Conservation (phyloP, 2,113 vertebrate species). For the Peromyscus leucopus region DNA sequence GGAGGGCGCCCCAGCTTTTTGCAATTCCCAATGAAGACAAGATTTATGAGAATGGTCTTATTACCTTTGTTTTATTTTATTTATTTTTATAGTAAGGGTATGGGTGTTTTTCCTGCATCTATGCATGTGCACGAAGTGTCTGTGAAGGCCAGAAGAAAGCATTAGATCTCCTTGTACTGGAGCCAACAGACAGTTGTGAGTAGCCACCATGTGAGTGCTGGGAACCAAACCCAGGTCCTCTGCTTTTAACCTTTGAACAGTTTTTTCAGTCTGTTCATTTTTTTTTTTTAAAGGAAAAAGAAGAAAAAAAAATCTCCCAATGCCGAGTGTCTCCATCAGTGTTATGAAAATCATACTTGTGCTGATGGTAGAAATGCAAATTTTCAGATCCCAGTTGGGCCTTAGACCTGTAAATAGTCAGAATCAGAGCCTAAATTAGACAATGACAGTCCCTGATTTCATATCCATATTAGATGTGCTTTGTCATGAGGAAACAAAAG, state of each 20-base stretch:
- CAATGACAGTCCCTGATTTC: constrained; percentile 71
- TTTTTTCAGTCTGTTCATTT: background rate
- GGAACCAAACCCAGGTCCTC: background rate
- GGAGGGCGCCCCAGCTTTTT: background rate
- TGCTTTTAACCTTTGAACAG: background rate
- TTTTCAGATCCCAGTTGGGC: constrained; percentile 50
- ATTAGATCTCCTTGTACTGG: background rate
- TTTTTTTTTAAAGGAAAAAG: background rate
- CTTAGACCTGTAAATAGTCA: constrained; percentile 62
- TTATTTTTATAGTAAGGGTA: background rate
- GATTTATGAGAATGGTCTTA: constrained; percentile 44
- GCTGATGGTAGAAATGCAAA: constrained; percentile 74
- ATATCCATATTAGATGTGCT: constrained; percentile 65
- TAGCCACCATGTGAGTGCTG: background rate
- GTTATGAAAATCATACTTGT: constrained; percentile 48
- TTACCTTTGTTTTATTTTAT: background rate
- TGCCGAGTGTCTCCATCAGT: constrained; percentile 46
- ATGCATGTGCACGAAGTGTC: background rate
- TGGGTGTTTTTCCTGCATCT: background rate
- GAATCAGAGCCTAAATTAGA: constrained; percentile 64
- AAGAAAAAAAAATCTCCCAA: background rate
- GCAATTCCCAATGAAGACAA: background rate
- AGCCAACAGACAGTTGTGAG: background rate
- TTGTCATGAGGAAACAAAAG: constrained; percentile 66
- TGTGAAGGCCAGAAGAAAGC: background rate